These are phyloP conservation scores for Pseudonaja textilis DNA, from an alignment of 2,113 vertebrate species.

Conservation along the genomic window DNA sequence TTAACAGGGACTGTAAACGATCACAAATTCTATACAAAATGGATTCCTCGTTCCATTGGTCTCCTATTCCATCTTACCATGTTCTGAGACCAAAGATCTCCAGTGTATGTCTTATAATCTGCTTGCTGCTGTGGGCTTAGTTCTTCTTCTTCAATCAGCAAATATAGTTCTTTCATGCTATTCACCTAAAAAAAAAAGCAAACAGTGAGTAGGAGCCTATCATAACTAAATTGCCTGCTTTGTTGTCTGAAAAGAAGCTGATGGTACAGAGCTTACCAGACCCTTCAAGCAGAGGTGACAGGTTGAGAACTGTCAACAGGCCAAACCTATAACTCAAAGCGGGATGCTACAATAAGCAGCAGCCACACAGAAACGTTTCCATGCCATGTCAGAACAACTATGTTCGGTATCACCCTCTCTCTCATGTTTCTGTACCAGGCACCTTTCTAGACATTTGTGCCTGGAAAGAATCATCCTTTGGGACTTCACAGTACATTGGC, in stretches of 20 bases:
- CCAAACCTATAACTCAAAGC: not conserved
- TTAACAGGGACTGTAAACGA: not conserved
- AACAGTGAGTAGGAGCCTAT: not conserved
- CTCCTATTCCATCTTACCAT: constrained; percentile 59
- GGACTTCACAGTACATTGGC: not conserved
- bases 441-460: not conserved
- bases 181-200: constrained; percentile 77
- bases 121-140: constrained; percentile 78
- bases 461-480: not conserved
- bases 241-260: not conserved
- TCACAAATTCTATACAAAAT: not conserved
- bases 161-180: constrained; percentile 91
- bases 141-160: constrained; percentile 90
- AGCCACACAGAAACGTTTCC: not conserved
- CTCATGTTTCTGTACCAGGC: not conserved
- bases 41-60: not conserved
- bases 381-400: not conserved
- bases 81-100: constrained; percentile 79
- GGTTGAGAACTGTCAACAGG: not conserved
- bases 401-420: not conserved
- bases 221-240: not conserved
- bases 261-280: not conserved
- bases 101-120: constrained; percentile 76
- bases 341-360: not conserved
- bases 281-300: not conserved